Base-by-base conservation (phyloP, 1,140 invertebrate genomes). In the Anastrepha ludens region DNA sequence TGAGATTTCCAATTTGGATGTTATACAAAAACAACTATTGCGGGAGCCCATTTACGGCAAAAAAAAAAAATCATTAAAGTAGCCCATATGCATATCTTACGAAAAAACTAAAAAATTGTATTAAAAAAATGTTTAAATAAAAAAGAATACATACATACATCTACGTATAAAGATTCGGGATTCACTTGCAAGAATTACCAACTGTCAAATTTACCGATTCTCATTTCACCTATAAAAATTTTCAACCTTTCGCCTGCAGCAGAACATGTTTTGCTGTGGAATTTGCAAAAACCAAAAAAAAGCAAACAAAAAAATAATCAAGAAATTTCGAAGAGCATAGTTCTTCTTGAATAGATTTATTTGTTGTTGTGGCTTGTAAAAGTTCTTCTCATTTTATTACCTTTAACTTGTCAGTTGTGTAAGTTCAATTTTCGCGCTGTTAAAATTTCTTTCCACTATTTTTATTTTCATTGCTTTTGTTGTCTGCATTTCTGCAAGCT, bases 401-500 rank as follows among this genome's bases (percentile, higher is more conserved):
- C 15, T 3, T n/a, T 47, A 81, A 81, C 47, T 81, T 81, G 74
- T 81, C 74, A 81, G 74, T 81, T 81, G 74, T 81, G 74, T 29
- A 81, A 81, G 74, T 81, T 29, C 47, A 81, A 81, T 81, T 81
- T 81, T 81, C 74, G 74, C 74, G 47, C 29, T 81, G 74, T 81
- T 55, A 81, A 81, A 81, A 55, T 55, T 55, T 41, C 17, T 81
- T 81, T 9, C 15, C 6, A 81, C 44, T 81, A 47, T 29, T n/a
- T 55, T 55, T 13, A 81, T 81, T 55, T 55, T 29, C 4, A 3
- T 44, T 74, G 0, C 55, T 81, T 55, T 13, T n/a, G 8, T 29
- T 29, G 3, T 20, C 11, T 29, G 50, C 9, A 1, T 55, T 55
- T 2, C 47, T 81, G 47, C 47, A n/a, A 15, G n/a, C 44, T 17